Evolutionary conservation across 1,140 invertebrate genomes (phyloP).

Genomic region (Drosophila gunungcola): DNA sequence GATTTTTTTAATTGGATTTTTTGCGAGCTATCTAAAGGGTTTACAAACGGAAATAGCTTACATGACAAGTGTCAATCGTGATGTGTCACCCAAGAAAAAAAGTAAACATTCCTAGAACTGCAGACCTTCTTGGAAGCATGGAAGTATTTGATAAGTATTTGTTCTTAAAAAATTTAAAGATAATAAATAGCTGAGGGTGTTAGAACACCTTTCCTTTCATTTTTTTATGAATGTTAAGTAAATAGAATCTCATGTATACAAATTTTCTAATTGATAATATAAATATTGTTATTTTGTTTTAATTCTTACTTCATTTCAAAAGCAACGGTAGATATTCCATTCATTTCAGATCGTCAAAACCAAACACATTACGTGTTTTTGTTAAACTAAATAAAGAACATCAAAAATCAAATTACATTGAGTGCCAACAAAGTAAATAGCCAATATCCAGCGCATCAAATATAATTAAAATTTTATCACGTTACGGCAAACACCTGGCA

Average conservation of each 20-base stretch:
- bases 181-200: background rate
- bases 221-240: too few species aligned
- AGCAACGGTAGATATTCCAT: too few species aligned
- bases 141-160: background rate
- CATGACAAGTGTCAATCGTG: too few species aligned
- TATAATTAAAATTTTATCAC: conserved; percentile 74
- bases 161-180: too few species aligned
- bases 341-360: too few species aligned
- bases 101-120: too few species aligned
- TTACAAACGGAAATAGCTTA: background rate
- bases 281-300: too few species aligned
- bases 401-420: conserved; percentile 23
- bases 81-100: background rate
- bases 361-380: too few species aligned
- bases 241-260: too few species aligned
- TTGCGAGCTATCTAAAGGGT: conserved; percentile 3
- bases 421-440: conserved; percentile 22
- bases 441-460: conserved; percentile 24
- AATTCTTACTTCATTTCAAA: too few species aligned
- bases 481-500: conserved; percentile 59
- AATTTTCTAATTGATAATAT: too few species aligned
- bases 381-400: background rate
- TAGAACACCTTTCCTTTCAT: background rate
- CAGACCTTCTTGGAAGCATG: background rate
- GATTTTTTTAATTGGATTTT: background rate